These are phyloP conservation scores for Felis chaus DNA, from an alignment of 2,113 vertebrate genomes.

Conservation along the genomic window DNA sequence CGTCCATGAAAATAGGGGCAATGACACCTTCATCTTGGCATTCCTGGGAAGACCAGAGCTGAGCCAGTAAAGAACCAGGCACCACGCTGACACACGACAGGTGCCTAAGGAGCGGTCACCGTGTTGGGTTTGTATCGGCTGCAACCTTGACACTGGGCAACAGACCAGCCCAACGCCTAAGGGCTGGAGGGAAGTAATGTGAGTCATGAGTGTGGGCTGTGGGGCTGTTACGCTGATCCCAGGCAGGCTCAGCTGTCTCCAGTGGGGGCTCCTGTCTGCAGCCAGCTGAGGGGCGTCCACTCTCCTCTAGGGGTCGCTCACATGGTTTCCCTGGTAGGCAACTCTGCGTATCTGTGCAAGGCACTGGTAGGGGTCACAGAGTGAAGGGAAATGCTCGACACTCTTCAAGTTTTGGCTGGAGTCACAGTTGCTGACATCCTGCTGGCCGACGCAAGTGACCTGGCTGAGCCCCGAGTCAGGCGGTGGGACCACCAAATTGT, in stretches of 20 bases:
- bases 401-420: not conserved
- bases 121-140: not conserved
- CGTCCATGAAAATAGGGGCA: not conserved
- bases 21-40: not conserved
- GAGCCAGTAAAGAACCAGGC: not conserved
- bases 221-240: not conserved
- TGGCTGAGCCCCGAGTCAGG: not conserved
- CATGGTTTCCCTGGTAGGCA: not conserved
- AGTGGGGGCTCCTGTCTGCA: rapidly evolving
- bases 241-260: not conserved
- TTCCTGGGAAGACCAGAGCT: not conserved
- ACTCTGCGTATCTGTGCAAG: not conserved
- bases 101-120: not conserved
- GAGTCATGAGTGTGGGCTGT: rapidly evolving
- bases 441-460: rapidly evolving
- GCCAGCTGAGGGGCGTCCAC: rapidly evolving
- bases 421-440: not conserved
- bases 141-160: not conserved
- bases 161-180: not conserved
- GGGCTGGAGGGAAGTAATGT: not conserved
- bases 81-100: rapidly evolving
- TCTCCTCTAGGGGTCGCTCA: rapidly evolving
- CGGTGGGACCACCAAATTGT: rapidly evolving
- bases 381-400: not conserved
- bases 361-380: too few relatives aligned